Evolutionary conservation across 2,888 invertebrate genomes (phyloP).

Genomic region (Drosophila lutescens): DNA sequence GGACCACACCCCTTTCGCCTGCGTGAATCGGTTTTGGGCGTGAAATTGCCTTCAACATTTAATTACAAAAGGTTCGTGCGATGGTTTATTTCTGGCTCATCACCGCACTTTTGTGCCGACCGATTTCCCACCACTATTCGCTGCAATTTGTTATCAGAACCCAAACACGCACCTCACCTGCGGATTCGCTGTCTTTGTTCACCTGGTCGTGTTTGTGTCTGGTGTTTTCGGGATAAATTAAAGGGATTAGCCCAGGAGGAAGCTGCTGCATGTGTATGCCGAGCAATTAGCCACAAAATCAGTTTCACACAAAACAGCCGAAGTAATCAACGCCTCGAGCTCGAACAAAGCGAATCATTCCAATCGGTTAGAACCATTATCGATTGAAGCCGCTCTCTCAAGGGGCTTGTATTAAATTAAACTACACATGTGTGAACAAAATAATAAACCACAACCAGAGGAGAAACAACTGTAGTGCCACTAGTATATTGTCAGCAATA

Average conservation of each 20-base stretch:
- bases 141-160: constrained; percentile 46
- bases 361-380: constrained; percentile 16
- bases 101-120: constrained; percentile 27
- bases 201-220: constrained; percentile 13
- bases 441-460: constrained; percentile 17
- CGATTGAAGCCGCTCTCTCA: constrained; percentile 15
- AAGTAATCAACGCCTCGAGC: constrained; percentile 30
- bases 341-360: constrained; percentile 20
- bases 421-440: constrained; percentile 11
- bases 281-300: constrained; percentile 45
- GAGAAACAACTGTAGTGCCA: not conserved
- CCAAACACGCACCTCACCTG: constrained; percentile 38
- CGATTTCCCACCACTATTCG: constrained; percentile 10
- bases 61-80: constrained; percentile 57
- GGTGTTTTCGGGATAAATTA: constrained; percentile 20
- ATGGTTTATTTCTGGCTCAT: constrained; percentile 41
- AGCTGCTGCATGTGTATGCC: constrained; percentile 6
- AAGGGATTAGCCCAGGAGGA: constrained; percentile 28
- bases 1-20: constrained; percentile 12
- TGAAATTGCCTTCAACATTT: constrained; percentile 58
- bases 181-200: constrained; percentile 21
- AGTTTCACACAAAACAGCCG: constrained; percentile 24
- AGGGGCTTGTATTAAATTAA: constrained; percentile 18
- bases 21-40: constrained; percentile 37
- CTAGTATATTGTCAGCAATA: constrained; percentile 13